Conservation (phyloP, 92 coral and sea anemone species). For the Porites lobata region DNA sequence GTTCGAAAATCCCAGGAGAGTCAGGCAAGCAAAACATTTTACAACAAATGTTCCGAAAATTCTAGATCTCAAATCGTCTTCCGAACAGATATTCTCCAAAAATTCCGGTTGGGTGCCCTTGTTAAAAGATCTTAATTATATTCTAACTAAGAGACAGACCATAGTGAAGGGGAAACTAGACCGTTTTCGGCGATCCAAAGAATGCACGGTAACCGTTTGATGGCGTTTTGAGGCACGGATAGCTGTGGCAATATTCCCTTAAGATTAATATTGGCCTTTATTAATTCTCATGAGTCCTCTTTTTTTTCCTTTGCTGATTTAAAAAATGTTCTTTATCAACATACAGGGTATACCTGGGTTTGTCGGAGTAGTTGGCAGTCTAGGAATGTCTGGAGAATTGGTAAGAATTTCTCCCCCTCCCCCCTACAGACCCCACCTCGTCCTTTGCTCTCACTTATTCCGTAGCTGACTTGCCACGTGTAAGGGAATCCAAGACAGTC, state of each 20-base stretch:
- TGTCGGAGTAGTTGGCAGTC: constrained; percentile 5
- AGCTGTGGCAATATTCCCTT: background rate
- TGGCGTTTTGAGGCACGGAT: background rate
- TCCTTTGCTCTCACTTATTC: background rate
- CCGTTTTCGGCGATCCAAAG: background rate
- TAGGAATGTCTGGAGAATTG: constrained; percentile 41
- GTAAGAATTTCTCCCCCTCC: background rate
- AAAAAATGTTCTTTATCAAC: background rate
- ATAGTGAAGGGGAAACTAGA: background rate
- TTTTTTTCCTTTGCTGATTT: background rate
- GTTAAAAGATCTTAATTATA: too few relatives aligned
- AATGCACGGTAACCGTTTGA: too few relatives aligned
- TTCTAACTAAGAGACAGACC: background rate
- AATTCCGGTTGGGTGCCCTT: too few relatives aligned
- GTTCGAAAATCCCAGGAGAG: too few relatives aligned
- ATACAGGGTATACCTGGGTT: constrained; percentile 30
- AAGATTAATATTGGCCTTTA: background rate
- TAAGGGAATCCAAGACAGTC: too few relatives aligned
- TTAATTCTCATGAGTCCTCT: background rate
- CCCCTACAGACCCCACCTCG: background rate
- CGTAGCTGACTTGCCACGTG: background rate
- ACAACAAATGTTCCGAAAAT: too few relatives aligned
- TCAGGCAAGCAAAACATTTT: too few relatives aligned
- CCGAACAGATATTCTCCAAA: too few relatives aligned
- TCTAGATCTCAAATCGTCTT: too few relatives aligned